phyloP scores from a whole-genome alignment of 2,113 vertebrate genomes.

The Scomber scombrus region DNA sequence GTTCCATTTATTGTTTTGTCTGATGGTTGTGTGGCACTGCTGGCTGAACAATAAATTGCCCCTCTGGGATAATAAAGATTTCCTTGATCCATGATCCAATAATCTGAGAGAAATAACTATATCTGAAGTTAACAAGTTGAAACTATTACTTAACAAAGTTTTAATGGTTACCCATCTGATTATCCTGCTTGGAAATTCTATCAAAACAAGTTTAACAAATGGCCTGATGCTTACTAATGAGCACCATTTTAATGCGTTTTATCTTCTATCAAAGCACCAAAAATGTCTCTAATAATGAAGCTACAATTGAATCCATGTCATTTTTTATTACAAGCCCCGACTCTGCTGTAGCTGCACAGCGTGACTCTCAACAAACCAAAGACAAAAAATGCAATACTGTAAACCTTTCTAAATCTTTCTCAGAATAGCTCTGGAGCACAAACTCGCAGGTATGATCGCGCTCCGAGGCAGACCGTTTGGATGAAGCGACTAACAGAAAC shows the following conservation, averaged over 20 bases:
- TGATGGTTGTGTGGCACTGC: too few relatives aligned
- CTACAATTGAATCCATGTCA: background rate
- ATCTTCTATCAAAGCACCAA: background rate
- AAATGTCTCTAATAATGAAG: background rate
- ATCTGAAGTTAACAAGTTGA: background rate
- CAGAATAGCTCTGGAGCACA: background rate
- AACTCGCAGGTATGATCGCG: background rate
- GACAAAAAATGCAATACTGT: background rate
- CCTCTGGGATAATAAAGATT: too few relatives aligned
- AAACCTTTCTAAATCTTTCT: background rate
- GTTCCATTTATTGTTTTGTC: too few relatives aligned
- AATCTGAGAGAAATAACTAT: too few relatives aligned
- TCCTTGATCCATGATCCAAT: too few relatives aligned
- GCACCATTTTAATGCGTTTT: too few relatives aligned
- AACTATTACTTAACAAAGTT: background rate
- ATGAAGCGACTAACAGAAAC: constrained; percentile 1
- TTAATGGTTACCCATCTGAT: background rate
- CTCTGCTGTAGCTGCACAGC: background rate
- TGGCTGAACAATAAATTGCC: too few relatives aligned
- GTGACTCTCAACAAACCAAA: background rate
- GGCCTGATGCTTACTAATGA: background rate
- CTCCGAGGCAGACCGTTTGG: background rate
- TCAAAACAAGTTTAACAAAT: background rate
- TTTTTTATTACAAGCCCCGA: background rate
- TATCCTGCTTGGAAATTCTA: background rate